A percentile compares a stretch with the other conserved stretches of the same genome.
These are phyloP conservation scores for Iselma pallidipennis DNA, from an alignment of 2,888 invertebrate genomes.

Conservation along the genomic window DNA sequence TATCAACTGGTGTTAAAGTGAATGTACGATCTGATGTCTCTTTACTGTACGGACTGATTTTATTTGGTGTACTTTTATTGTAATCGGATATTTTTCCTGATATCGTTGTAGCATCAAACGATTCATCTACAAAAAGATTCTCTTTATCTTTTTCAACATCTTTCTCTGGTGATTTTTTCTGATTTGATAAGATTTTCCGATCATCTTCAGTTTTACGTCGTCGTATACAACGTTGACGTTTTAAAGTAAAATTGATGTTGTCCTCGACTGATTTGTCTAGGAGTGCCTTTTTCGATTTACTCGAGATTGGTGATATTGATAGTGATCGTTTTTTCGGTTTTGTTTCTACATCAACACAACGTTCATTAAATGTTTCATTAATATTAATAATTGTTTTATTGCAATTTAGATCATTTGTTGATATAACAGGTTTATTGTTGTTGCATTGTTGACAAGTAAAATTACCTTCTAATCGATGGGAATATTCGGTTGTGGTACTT, in stretches of 20 bases:
- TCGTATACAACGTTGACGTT: slow-evolving; percentile 63
- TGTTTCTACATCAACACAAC: slow-evolving; percentile 46
- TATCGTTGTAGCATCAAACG: slow-evolving; percentile 33
- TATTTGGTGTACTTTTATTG: slow-evolving; percentile 30
- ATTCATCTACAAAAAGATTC: slow-evolving; percentile 19
- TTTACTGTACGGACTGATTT: slow-evolving; percentile 1
- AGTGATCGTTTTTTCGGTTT: slow-evolving; percentile 36
- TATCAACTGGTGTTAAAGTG: slow-evolving; percentile 29
- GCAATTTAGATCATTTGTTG: slow-evolving; percentile 17
- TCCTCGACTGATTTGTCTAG: slow-evolving; percentile 40
- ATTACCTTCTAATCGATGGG: slow-evolving; percentile 45
- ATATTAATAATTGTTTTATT: slow-evolving; percentile 53
- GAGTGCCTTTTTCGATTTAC: slow-evolving; percentile 28
- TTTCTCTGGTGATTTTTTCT: slow-evolving; percentile 31
- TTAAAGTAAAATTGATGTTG: slow-evolving; percentile 48
- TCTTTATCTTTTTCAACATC: slow-evolving; percentile 24
- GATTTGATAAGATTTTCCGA: slow-evolving; percentile 21
- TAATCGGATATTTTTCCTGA: slow-evolving; percentile 16
- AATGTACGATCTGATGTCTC: background rate
- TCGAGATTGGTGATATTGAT: slow-evolving; percentile 20
- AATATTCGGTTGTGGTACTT: slow-evolving; percentile 45
- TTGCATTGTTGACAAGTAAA: slow-evolving; percentile 48
- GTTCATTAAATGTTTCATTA: slow-evolving; percentile 50
- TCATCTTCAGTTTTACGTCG: slow-evolving; percentile 54
- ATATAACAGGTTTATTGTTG: slow-evolving; percentile 27